Evolutionary conservation across 2,888 invertebrate genomes (phyloP).

Genomic region (Cenopis cana): DNA sequence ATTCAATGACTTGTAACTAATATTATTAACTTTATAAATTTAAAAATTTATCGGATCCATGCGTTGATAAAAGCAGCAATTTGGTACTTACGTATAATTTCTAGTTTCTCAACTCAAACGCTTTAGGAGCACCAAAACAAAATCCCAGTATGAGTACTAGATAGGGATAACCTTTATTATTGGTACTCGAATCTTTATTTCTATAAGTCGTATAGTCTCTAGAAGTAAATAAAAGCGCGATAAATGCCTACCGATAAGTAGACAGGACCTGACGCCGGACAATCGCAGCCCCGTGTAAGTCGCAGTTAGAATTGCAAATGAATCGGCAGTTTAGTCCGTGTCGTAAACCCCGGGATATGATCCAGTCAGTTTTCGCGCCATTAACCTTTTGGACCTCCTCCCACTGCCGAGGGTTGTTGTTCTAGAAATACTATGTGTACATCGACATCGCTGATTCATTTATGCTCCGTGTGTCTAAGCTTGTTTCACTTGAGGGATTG

Average conservation of each 20-base stretch:
- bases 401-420: slow-evolving; percentile 68
- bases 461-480: not conserved
- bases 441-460: slow-evolving; percentile 51
- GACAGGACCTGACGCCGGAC: slow-evolving; percentile 47
- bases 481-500: not conserved
- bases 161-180: too few species aligned
- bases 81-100: not conserved
- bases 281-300: slow-evolving; percentile 64
- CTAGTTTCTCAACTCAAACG: not conserved
- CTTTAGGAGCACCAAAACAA: not conserved
- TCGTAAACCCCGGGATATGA: slow-evolving; percentile 83
- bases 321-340: slow-evolving; percentile 82
- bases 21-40: too few species aligned
- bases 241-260: slow-evolving; percentile 21
- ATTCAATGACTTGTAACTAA: too few species aligned
- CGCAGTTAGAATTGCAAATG: slow-evolving; percentile 84
- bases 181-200: not conserved
- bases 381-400: slow-evolving; percentile 79
- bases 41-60: too few species aligned
- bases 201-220: not conserved
- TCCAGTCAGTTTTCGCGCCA: slow-evolving; percentile 84
- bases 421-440: slow-evolving; percentile 65
- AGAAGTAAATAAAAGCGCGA: slow-evolving; percentile 5
- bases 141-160: not conserved
- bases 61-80: not conserved